These are phyloP conservation scores for Scaptomyza flava DNA, from an alignment of 2,888 invertebrate species.

Conservation along the genomic window DNA sequence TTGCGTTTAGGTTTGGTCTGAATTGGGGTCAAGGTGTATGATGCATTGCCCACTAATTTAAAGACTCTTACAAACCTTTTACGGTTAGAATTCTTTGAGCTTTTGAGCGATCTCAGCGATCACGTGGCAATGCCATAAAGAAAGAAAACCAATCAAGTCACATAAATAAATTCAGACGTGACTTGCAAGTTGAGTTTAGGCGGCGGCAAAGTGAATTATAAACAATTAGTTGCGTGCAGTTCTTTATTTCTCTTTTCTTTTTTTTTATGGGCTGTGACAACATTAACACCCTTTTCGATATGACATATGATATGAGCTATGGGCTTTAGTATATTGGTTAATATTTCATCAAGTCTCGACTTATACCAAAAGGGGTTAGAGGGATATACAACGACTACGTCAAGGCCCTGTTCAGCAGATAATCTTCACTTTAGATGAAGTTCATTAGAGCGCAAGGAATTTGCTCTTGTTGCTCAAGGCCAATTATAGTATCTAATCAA, in stretches of 20 bases:
- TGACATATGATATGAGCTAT: background rate
- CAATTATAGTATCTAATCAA: conserved; percentile 36
- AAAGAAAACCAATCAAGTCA: conserved; percentile 10
- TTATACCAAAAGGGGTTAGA: too few species aligned
- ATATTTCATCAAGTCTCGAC: too few species aligned
- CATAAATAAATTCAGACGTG: conserved; percentile 57
- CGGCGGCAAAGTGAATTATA: conserved; percentile 2
- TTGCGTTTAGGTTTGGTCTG: conserved; percentile 2
- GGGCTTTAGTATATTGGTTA: background rate
- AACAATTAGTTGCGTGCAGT: background rate
- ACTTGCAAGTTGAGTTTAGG: conserved; percentile 29
- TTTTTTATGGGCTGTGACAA: conserved; percentile 13
- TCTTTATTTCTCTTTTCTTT: conserved; percentile 16
- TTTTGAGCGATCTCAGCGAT: conserved; percentile 53
- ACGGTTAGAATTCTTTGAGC: conserved; percentile 61
- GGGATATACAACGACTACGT: too few species aligned
- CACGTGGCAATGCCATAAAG: conserved; percentile 63
- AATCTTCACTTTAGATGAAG: too few species aligned
- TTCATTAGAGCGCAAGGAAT: conserved; percentile 9
- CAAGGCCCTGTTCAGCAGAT: too few species aligned
- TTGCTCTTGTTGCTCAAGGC: conserved; percentile 32
- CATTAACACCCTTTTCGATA: conserved; percentile 36
- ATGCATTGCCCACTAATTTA: conserved; percentile 34
- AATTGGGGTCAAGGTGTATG: conserved; percentile 65
- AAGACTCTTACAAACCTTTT: conserved; percentile 16